A percentile compares a stretch with the other conserved stretches of the same genome.
These are phyloP conservation scores for Eupithecia abbreviata DNA, from an alignment of 2,888 invertebrate genomes.

Conservation along the genomic window DNA sequence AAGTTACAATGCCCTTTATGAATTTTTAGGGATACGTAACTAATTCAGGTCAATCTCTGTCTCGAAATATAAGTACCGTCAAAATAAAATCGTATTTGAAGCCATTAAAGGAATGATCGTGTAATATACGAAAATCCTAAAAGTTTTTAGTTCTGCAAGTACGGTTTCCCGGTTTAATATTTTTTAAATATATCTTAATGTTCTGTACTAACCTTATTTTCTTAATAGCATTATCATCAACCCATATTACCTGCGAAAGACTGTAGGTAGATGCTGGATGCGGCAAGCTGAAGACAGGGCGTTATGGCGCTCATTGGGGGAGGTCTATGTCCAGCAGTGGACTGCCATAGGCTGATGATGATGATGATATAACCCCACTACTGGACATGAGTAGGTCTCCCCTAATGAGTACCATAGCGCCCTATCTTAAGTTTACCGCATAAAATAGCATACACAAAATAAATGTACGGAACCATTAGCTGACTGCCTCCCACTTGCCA, in stretches of 20 bases:
- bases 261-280: too few species aligned
- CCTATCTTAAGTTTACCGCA: too few species aligned
- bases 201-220: too few species aligned
- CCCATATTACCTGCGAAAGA: too few species aligned
- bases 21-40: conserved; percentile 9
- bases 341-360: too few species aligned
- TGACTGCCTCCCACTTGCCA: conserved; percentile 7
- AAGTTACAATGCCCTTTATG: conserved; percentile 33
- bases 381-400: too few species aligned
- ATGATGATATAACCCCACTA: too few species aligned
- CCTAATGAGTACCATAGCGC: too few species aligned
- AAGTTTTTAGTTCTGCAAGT: background rate
- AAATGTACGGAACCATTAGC: conserved; percentile 1
- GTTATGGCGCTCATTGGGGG: too few species aligned
- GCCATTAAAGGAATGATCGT: background rate
- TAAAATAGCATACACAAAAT: background rate
- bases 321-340: too few species aligned
- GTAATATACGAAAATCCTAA: background rate
- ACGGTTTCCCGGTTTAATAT: background rate
- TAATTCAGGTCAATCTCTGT: background rate
- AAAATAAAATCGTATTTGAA: background rate
- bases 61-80: background rate
- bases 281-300: too few species aligned
- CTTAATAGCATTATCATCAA: too few species aligned
- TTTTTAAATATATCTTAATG: background rate